phyloP scores from a whole-genome alignment of 2,113 vertebrate genomes.

The Mobula hypostoma region DNA sequence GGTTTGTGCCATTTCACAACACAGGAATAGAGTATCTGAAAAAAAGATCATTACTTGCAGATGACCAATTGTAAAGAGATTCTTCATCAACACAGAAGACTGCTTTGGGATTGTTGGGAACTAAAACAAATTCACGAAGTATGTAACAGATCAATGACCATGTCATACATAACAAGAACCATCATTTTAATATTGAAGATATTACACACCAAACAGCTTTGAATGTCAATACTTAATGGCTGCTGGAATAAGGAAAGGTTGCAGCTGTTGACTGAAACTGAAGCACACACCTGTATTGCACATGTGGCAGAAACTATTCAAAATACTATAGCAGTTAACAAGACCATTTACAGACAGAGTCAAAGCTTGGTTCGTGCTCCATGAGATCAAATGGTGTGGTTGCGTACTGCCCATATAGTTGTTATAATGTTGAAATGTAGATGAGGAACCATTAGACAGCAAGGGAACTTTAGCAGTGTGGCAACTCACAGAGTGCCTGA shows the following conservation, averaged over 20 bases:
- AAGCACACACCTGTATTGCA: slow-evolving; percentile 25
- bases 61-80: neutral
- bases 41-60: neutral
- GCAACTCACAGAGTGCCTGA: too few species aligned
- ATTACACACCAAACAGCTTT: neutral
- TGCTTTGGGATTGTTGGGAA: neutral
- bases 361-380: neutral
- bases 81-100: too few species aligned
- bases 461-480: too few species aligned
- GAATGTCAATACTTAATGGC: neutral
- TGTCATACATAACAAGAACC: neutral
- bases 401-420: neutral
- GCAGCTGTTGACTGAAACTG: slow-evolving; percentile 2
- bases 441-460: neutral
- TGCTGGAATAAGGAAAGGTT: neutral
- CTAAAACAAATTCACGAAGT: neutral
- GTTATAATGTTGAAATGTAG: neutral
- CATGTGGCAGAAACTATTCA: neutral
- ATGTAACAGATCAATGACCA: neutral
- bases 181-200: neutral
- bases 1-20: neutral
- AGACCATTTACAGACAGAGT: neutral
- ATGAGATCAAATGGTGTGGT: neutral
- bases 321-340: slow-evolving; percentile 6
- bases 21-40: neutral